Evolutionary conservation across 2,797 vertebrate species (phyloP).

Genomic region (Hephaestus fuliginosus): DNA sequence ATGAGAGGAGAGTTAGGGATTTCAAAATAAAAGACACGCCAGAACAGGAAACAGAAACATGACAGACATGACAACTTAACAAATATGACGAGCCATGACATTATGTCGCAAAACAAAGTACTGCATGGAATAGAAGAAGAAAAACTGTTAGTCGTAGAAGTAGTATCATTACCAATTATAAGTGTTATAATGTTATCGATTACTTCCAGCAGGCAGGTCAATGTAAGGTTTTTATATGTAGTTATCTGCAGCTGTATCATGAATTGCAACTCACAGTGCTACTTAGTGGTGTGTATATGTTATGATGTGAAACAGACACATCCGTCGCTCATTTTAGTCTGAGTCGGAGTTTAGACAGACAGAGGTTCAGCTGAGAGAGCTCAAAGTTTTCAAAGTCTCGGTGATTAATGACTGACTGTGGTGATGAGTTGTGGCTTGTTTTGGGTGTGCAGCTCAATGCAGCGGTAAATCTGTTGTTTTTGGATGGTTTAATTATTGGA

Average conservation of each 20-base stretch:
- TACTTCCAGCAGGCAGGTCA: background rate
- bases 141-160: background rate
- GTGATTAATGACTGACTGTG: conserved; percentile 14
- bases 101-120: background rate
- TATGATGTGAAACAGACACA: background rate
- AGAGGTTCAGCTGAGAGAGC: conserved; percentile 9
- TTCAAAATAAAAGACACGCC: no score
- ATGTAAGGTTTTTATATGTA: background rate
- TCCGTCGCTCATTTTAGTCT: conserved; percentile 10
- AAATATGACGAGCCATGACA: no score
- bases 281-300: background rate
- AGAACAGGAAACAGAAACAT: no score
- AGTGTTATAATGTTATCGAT: background rate
- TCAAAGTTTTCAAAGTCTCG: conserved; percentile 17
- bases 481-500: background rate
- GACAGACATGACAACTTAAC: no score
- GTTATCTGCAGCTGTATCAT: background rate
- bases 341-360: background rate
- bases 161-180: background rate
- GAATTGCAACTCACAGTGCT: background rate
- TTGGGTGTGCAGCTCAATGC: background rate
- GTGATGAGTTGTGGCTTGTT: conserved; percentile 9
- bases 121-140: background rate
- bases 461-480: background rate
- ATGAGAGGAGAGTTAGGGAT: no score